Conservation (phyloP, 2,113 vertebrate species). For the Ceyx melanurus region DNA sequence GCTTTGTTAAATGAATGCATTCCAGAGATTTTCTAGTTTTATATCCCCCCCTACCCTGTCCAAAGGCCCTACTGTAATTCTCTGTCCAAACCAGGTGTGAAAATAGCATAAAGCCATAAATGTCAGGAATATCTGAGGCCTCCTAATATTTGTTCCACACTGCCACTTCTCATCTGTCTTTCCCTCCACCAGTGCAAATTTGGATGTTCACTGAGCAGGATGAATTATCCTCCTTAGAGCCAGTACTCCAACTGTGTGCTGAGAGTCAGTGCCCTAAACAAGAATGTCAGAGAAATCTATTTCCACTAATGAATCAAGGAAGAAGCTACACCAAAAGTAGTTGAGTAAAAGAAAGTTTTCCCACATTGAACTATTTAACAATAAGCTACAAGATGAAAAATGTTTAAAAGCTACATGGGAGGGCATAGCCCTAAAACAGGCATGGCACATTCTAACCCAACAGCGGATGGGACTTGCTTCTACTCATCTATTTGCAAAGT, state of each 20-base stretch:
- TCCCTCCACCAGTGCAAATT: background rate
- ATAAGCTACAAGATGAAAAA: background rate
- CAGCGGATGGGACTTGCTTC: background rate
- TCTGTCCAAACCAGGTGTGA: background rate
- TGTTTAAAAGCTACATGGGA: background rate
- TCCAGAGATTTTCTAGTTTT: background rate
- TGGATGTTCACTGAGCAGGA: background rate
- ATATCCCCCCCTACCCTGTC: fast-evolving
- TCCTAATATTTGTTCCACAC: background rate
- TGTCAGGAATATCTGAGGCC: background rate
- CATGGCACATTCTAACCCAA: background rate
- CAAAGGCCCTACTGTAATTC: background rate
- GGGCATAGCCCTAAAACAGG: background rate
- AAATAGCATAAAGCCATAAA: background rate
- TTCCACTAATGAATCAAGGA: background rate
- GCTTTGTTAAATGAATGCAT: background rate
- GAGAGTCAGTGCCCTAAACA: background rate
- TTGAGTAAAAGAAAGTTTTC: background rate
- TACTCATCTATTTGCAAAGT: background rate
- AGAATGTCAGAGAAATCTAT: background rate
- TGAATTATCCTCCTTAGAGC: background rate
- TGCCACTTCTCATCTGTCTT: background rate
- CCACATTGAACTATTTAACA: background rate
- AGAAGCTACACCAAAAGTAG: background rate
- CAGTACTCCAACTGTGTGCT: background rate